Percentiles rank a stretch among this genome's conserved stretches.
These are phyloP conservation scores for Malacosoma neustria DNA, from an alignment of 2,888 invertebrate genomes.

Conservation along the genomic window DNA sequence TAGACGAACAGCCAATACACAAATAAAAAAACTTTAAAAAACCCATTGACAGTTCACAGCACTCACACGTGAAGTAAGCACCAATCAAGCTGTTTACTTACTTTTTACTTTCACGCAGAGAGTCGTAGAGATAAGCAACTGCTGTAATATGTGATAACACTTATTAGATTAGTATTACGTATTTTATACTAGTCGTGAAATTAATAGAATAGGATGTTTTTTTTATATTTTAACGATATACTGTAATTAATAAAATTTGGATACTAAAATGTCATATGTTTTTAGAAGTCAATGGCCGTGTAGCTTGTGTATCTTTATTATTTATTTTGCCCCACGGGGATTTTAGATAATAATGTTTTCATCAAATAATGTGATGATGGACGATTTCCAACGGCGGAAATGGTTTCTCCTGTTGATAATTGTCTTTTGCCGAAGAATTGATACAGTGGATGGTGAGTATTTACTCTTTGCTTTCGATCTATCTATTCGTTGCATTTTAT, in stretches of 20 bases:
- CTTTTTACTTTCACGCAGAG: too few relatives aligned
- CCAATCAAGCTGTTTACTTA: too few relatives aligned
- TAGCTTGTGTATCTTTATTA: slow-evolving; percentile 42
- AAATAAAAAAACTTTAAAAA: too few relatives aligned
- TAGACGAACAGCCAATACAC: too few relatives aligned
- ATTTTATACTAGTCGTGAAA: too few relatives aligned
- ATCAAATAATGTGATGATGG: slow-evolving; percentile 44
- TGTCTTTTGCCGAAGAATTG: slow-evolving; percentile 34
- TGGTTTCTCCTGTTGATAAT: slow-evolving; percentile 47
- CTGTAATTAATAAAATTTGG: background rate
- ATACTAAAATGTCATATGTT: slow-evolving; percentile 39
- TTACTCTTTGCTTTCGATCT: too few relatives aligned
- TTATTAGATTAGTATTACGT: too few relatives aligned
- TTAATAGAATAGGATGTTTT: too few relatives aligned
- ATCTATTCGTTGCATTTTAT: slow-evolving; percentile 12
- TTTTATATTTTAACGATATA: background rate
- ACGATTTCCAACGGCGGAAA: slow-evolving; percentile 41
- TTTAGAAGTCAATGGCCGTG: slow-evolving; percentile 45
- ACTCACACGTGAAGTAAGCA: too few relatives aligned
- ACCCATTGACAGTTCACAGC: too few relatives aligned
- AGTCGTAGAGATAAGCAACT: too few relatives aligned
- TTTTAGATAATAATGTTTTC: slow-evolving; percentile 44
- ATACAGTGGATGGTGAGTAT: slow-evolving; percentile 47
- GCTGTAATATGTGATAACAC: too few relatives aligned
- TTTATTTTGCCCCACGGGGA: slow-evolving; percentile 40